A percentile compares a stretch with the other conserved stretches of the same genome.
phyloP scores from a whole-genome alignment of 2,113 vertebrate species.

The Fulmarus glacialis region DNA sequence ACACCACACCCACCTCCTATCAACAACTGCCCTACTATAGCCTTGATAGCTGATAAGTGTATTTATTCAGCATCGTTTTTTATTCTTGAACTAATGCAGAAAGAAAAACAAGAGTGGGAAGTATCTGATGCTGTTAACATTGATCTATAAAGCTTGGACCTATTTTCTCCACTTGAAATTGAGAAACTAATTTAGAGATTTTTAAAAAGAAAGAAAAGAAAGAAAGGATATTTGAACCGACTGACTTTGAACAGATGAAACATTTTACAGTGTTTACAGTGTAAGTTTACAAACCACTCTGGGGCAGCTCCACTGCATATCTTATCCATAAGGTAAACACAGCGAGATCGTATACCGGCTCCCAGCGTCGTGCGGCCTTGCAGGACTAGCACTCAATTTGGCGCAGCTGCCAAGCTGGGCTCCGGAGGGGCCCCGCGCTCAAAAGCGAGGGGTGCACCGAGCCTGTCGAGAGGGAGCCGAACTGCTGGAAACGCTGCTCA shows the following conservation, averaged over 20 bases:
- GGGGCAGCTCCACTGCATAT: neutral
- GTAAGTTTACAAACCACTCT: neutral
- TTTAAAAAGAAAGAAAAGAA: neutral
- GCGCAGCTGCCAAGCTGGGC: neutral
- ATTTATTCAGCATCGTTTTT: slow-evolving; percentile 42
- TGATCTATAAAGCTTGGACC: neutral
- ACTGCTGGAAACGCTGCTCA: neutral
- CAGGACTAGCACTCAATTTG: neutral
- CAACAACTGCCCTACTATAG: slow-evolving; percentile 14
- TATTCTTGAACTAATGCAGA: slow-evolving; percentile 4
- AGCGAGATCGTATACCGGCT: neutral
- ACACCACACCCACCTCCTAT: neutral
- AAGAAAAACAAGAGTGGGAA: slow-evolving; percentile 4
- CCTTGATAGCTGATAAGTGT: neutral
- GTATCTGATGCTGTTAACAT: slow-evolving; percentile 17
- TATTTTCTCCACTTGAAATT: neutral
- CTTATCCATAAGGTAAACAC: neutral
- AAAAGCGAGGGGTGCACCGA: rapidly evolving
- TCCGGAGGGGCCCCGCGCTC: rapidly evolving
- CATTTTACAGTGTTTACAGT: neutral
- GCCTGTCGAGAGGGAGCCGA: neutral
- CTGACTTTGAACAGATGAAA: slow-evolving; percentile 1
- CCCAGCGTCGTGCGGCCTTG: neutral
- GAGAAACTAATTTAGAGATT: neutral
- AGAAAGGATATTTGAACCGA: neutral